Conservation (phyloP, 2,888 invertebrate genomes). For the Amphipyra tragopoginis region DNA sequence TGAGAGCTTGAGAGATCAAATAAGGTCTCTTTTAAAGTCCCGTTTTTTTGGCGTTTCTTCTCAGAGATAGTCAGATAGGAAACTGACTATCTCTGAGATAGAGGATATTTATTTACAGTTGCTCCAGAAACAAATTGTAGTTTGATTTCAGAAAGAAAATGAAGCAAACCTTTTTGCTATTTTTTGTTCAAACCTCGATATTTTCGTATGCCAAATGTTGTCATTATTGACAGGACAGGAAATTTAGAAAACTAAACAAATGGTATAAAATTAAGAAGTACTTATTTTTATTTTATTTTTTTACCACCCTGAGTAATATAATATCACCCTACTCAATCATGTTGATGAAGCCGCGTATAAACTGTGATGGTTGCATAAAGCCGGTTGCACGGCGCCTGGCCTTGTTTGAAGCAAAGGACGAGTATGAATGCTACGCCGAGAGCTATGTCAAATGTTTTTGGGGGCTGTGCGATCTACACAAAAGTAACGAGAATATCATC, state of each 20-base stretch:
- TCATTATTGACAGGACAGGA: conserved; percentile 15
- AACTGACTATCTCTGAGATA: no score
- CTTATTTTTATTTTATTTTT: conserved; percentile 14
- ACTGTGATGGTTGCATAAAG: conserved; percentile 71
- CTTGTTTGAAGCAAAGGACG: conserved; percentile 70
- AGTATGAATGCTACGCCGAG: conserved; percentile 79
- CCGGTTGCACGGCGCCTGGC: conserved; percentile 71
- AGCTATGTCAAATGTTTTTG: conserved; percentile 84
- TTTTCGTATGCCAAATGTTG: conserved; percentile 18
- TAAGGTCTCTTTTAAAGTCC: no score
- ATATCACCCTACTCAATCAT: conserved; percentile 51
- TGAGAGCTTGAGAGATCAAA: no score
- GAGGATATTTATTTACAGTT: no score
- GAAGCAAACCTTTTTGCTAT: conserved; percentile 12
- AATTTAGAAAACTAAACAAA: conserved; percentile 15
- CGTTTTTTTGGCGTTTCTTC: no score
- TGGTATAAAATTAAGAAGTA: conserved; percentile 51
- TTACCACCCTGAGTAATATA: no score
- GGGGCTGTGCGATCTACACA: conserved; percentile 79
- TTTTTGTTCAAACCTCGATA: background rate
- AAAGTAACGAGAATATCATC: conserved; percentile 65
- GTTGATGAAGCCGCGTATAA: conserved; percentile 61
- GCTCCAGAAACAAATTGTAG: no score
- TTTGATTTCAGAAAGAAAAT: no score
- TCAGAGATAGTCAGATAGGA: no score